Conservation (phyloP, 2,113 vertebrate genomes). For the Pachycephala philippinensis region DNA sequence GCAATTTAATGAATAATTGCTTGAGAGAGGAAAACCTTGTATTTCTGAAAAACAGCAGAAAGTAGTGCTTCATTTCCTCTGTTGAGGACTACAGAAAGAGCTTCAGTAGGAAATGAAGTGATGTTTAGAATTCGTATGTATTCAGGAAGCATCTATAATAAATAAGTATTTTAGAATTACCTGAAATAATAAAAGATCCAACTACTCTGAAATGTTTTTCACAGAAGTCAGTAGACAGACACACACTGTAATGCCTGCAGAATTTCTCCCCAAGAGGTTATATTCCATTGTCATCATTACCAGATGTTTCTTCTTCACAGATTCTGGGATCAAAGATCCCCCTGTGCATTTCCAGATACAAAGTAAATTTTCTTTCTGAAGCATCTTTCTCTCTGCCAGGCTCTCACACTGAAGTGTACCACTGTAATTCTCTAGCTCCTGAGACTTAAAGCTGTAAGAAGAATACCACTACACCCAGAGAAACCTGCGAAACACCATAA, state of each 20-base stretch:
- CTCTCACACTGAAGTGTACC: neutral
- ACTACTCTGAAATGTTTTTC: neutral
- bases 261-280: neutral
- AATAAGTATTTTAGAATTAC: neutral
- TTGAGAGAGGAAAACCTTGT: neutral
- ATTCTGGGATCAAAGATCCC: neutral
- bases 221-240: neutral
- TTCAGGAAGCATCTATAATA: neutral
- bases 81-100: neutral
- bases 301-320: neutral
- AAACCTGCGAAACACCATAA: neutral
- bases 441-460: neutral
- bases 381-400: neutral
- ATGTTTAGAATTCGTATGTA: neutral
- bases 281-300: neutral
- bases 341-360: neutral
- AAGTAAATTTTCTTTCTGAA: neutral
- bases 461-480: neutral
- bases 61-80: neutral
- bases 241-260: neutral
- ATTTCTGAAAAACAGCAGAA: neutral
- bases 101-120: neutral
- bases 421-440: neutral
- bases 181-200: neutral
- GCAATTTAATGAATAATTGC: conserved; percentile 2